These are phyloP conservation scores for Hydrocynus forskahlii DNA, from an alignment of 2,797 vertebrate genomes.

Conservation along the genomic window DNA sequence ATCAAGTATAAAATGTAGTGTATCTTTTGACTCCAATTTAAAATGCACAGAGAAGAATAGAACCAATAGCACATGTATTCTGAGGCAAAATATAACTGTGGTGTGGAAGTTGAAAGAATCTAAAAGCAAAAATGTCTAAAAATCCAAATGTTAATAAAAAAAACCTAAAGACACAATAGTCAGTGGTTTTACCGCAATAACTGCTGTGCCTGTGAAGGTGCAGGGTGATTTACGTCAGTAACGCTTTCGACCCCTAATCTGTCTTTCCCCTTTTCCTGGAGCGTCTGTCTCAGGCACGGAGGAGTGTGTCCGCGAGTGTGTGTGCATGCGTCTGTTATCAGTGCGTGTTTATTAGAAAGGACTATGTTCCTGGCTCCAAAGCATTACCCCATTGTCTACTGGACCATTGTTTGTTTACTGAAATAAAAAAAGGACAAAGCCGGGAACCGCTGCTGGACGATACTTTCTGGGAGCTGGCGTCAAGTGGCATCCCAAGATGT, in stretches of 20 bases:
- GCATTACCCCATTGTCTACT: slow-evolving; percentile 57
- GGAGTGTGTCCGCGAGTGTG: slow-evolving; percentile 35
- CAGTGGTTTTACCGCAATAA: neutral
- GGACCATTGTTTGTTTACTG: slow-evolving; percentile 60
- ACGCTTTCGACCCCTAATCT: slow-evolving; percentile 26
- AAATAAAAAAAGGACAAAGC: slow-evolving; percentile 53
- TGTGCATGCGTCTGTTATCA: slow-evolving; percentile 26
- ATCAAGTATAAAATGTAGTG: no score
- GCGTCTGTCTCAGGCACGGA: slow-evolving; percentile 36
- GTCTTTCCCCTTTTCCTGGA: slow-evolving; percentile 45
- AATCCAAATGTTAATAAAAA: neutral
- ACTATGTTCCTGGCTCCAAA: slow-evolving; percentile 39
- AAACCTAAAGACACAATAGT: neutral
- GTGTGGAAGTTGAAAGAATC: no score
- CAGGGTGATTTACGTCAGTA: slow-evolving; percentile 11
- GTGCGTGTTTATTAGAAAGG: slow-evolving; percentile 48
- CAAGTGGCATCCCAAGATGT: slow-evolving; percentile 53
- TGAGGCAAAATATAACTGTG: no score
- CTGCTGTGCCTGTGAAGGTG: neutral
- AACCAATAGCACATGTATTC: no score
- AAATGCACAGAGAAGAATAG: no score
- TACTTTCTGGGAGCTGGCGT: slow-evolving; percentile 48
- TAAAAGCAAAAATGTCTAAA: neutral
- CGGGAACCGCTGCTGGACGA: slow-evolving; percentile 45
- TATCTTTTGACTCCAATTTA: no score